Conservation (phyloP, 2,888 invertebrate species). For the Limulus polyphemus region DNA sequence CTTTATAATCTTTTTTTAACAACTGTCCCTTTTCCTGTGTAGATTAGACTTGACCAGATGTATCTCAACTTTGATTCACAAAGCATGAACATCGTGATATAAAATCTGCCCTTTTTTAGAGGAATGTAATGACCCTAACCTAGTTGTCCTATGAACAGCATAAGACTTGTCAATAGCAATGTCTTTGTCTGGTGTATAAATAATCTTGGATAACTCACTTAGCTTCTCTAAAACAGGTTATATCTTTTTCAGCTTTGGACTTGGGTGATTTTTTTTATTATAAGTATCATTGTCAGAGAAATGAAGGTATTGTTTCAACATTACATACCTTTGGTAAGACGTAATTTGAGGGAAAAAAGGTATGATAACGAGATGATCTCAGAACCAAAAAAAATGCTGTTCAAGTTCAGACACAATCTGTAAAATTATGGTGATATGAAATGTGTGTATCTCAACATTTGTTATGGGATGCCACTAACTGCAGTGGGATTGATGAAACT, state of each 20-base stretch:
- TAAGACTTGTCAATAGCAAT: constrained; percentile 18
- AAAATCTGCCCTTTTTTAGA: constrained; percentile 21
- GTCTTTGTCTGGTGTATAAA: constrained; percentile 10
- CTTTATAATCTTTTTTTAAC: constrained; percentile 6
- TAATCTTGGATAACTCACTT: constrained; percentile 7
- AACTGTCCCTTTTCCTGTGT: constrained; percentile 4
- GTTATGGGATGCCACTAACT: neutral
- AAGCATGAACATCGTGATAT: constrained; percentile 17
- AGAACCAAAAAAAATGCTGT: constrained; percentile 4
- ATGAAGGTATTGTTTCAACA: constrained; percentile 7
- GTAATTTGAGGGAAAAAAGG: constrained; percentile 6
- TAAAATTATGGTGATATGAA: constrained; percentile 1
- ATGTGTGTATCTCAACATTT: constrained; percentile 4
- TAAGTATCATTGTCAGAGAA: constrained; percentile 4
- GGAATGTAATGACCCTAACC: constrained; percentile 23
- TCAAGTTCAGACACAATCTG: constrained; percentile 7
- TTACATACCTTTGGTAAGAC: constrained; percentile 1
- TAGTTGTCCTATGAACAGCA: constrained; percentile 19
- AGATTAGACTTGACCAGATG: constrained; percentile 9
- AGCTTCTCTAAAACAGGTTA: constrained; percentile 12
- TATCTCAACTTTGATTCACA: constrained; percentile 15
- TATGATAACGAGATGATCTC: neutral
- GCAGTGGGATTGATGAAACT: no score
- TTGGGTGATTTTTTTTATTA: constrained; percentile 6
- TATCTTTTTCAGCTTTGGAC: constrained; percentile 16